These are phyloP conservation scores for Tholera decimalis DNA, from an alignment of 2,888 invertebrate species.

Conservation along the genomic window DNA sequence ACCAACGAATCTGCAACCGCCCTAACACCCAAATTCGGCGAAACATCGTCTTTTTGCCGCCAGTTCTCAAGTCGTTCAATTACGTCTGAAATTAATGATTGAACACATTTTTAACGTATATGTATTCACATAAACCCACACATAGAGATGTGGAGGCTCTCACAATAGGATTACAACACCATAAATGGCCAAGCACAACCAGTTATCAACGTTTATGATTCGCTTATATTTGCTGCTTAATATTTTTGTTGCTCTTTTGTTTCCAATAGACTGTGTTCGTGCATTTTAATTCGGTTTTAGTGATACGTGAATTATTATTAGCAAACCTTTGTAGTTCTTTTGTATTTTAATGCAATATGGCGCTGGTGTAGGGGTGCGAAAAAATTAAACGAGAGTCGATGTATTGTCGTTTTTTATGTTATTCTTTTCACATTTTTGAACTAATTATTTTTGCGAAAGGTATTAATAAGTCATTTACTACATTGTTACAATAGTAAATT, in stretches of 20 bases:
- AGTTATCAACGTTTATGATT: slow-evolving; percentile 86
- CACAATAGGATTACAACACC: slow-evolving; percentile 90
- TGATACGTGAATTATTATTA: slow-evolving; percentile 57
- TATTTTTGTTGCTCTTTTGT: slow-evolving; percentile 88
- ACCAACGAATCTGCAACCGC: slow-evolving; percentile 31
- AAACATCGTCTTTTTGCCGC: slow-evolving; percentile 85
- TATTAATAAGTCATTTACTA: neutral
- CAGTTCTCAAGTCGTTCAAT: slow-evolving; percentile 87
- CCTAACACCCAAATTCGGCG: slow-evolving; percentile 76
- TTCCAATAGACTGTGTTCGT: slow-evolving; percentile 84
- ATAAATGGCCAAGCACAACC: slow-evolving; percentile 86
- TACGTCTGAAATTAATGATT: slow-evolving; percentile 90
- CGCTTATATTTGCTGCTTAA: slow-evolving; percentile 71
- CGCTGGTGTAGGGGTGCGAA: slow-evolving; percentile 13
- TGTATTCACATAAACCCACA: slow-evolving; percentile 71
- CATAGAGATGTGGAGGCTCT: slow-evolving; percentile 62
- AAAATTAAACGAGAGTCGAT: neutral
- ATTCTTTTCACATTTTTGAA: slow-evolving; percentile 1
- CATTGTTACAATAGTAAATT: neutral
- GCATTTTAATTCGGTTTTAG: slow-evolving; percentile 89
- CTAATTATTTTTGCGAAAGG: neutral
- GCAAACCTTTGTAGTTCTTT: slow-evolving; percentile 24
- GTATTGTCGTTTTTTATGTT: neutral
- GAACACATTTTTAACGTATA: slow-evolving; percentile 85
- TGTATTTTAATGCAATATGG: slow-evolving; percentile 20